phyloP scores from a whole-genome alignment of 2,888 invertebrate genomes.

The Calameuta pallipes region DNA sequence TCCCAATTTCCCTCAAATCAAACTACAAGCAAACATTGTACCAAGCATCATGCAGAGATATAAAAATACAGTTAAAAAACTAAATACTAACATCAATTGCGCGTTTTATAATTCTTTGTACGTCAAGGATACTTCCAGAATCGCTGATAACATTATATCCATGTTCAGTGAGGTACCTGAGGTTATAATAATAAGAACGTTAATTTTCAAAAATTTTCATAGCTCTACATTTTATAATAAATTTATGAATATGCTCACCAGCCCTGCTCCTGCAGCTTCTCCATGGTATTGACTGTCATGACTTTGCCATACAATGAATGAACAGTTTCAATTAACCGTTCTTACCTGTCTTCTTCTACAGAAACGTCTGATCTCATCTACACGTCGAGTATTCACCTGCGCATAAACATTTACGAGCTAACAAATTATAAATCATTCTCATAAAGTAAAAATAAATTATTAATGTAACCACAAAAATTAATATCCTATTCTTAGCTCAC shows the following conservation, averaged over 20 bases:
- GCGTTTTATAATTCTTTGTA: slow-evolving; percentile 73
- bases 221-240: background rate
- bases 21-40: slow-evolving; percentile 67
- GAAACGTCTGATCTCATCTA: background rate
- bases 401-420: background rate
- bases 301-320: background rate
- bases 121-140: slow-evolving; percentile 74
- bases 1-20: slow-evolving; percentile 87
- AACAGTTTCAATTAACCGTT: background rate
- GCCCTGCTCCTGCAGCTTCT: slow-evolving; percentile 75
- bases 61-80: slow-evolving; percentile 24
- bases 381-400: background rate
- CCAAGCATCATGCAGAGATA: background rate
- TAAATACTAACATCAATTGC: slow-evolving; percentile 77
- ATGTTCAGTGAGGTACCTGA: slow-evolving; percentile 79
- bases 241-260: slow-evolving; percentile 69
- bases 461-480: background rate
- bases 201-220: background rate
- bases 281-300: slow-evolving; percentile 55
- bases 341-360: background rate
- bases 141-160: slow-evolving; percentile 77
- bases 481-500: background rate
- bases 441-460: background rate
- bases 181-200: slow-evolving; percentile 43
- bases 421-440: background rate